Conservation (phyloP, 2,797 vertebrate genomes). For the Fistularia commersonii region DNA sequence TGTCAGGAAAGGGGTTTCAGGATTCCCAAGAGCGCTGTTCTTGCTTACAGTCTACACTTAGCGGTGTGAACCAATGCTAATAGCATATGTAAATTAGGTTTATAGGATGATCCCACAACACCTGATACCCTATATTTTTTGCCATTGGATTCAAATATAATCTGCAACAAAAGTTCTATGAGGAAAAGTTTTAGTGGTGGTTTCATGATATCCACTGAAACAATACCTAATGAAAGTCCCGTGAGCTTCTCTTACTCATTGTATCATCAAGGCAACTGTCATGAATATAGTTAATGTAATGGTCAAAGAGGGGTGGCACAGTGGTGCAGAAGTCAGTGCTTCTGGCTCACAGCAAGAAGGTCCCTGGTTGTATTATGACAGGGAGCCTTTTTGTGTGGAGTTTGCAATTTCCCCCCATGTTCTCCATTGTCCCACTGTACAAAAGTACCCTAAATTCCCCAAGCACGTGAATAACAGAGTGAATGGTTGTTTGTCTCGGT, state of each 20-base stretch:
- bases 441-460: too few species aligned
- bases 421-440: too few species aligned
- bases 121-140: conserved; percentile 32
- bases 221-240: conserved; percentile 15
- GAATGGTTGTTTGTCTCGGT: too few species aligned
- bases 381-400: too few species aligned
- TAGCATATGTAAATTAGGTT: conserved; percentile 46
- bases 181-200: conserved; percentile 9
- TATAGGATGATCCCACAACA: conserved; percentile 44
- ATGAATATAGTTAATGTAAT: too few species aligned
- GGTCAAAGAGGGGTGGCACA: too few species aligned
- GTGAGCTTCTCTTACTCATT: conserved; percentile 4
- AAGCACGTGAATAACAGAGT: too few species aligned
- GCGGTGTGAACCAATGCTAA: conserved; percentile 40
- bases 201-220: conserved; percentile 15
- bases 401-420: too few species aligned
- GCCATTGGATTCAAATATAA: conserved; percentile 34
- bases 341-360: too few species aligned
- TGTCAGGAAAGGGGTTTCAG: conserved; percentile 20
- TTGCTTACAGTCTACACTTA: conserved; percentile 34
- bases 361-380: too few species aligned
- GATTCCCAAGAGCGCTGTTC: conserved; percentile 39
- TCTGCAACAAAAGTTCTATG: conserved; percentile 10
- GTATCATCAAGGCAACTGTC: too few species aligned
- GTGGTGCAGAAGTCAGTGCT: too few species aligned